These are phyloP conservation scores for Fulica atra DNA, from an alignment of 2,113 vertebrate genomes.

Conservation along the genomic window DNA sequence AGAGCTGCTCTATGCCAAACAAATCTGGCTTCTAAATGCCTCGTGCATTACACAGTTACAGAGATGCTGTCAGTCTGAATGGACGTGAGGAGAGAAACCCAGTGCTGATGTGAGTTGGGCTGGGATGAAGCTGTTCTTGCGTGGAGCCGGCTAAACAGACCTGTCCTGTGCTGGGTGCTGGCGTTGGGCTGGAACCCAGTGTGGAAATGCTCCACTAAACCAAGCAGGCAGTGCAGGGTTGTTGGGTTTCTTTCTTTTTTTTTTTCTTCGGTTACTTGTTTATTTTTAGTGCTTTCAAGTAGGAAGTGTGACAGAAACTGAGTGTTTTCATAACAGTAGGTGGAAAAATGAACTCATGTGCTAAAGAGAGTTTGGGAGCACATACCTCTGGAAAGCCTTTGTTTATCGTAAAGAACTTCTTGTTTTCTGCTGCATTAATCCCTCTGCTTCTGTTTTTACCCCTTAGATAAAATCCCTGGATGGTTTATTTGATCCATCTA, in stretches of 20 bases:
- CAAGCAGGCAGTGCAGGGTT: accelerated
- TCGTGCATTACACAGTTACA: background rate
- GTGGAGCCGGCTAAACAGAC: background rate
- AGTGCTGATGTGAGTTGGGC: background rate
- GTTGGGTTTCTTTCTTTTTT: background rate
- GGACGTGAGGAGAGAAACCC: background rate
- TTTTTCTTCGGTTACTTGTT: background rate
- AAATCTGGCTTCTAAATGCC: background rate
- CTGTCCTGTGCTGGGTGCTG: background rate
- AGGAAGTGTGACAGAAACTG: background rate
- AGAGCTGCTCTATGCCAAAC: background rate
- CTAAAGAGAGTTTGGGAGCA: background rate
- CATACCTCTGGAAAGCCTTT: background rate
- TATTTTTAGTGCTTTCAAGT: background rate
- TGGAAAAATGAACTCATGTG: background rate
- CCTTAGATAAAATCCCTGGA: background rate
- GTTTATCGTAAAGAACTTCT: background rate
- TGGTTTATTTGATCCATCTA: background rate
- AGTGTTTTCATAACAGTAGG: background rate
- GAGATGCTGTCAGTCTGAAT: conserved; percentile 12
- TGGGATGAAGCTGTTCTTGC: background rate
- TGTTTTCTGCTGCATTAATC: background rate
- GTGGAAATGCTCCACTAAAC: background rate
- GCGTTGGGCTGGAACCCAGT: background rate
- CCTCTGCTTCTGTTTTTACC: background rate